A percentile compares a stretch with the other conserved stretches of the same genome.
These are phyloP conservation scores for Flexamia atlantica DNA, from an alignment of 2,888 invertebrate genomes.

Conservation along the genomic window DNA sequence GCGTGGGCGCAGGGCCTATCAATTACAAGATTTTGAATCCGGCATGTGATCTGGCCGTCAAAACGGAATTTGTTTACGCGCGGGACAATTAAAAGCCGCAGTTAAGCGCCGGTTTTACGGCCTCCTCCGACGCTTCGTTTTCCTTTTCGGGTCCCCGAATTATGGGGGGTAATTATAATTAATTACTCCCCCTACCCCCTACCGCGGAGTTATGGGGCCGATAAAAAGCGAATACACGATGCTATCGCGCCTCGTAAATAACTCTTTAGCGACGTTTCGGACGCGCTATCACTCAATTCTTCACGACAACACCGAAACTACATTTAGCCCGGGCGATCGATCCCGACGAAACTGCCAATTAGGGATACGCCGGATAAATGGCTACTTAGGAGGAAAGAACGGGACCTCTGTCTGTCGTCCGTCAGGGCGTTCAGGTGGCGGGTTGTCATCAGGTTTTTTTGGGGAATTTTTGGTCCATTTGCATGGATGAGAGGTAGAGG, in stretches of 20 bases:
- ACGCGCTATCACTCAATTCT: conserved; percentile 65
- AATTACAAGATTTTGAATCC: conserved; percentile 26
- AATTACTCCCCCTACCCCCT: conserved; percentile 22
- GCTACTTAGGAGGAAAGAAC: conserved; percentile 29
- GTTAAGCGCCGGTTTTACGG: conserved; percentile 39
- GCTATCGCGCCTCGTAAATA: conserved; percentile 54
- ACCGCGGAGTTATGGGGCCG: neutral
- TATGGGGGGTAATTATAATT: conserved; percentile 51
- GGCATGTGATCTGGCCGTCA: conserved; percentile 43
- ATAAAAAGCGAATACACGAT: conserved; percentile 45
- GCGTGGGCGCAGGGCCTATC: conserved; percentile 15
- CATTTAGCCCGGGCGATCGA: conserved; percentile 64
- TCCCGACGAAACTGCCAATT: conserved; percentile 66
- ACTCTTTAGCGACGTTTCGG: conserved; percentile 57
- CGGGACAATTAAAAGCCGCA: conserved; percentile 27
- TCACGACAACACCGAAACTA: conserved; percentile 68
- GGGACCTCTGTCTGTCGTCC: too few species aligned
- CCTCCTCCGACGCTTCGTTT: conserved; percentile 1
- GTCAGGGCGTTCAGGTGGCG: too few species aligned
- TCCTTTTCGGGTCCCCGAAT: conserved; percentile 39
- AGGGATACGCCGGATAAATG: conserved; percentile 36
- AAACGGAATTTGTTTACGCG: conserved; percentile 41
- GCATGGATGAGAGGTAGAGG: too few species aligned
- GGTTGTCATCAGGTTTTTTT: too few species aligned
- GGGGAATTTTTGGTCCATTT: too few species aligned